Evolutionary conservation across 2,113 vertebrate genomes (phyloP), one percentile per base, ranked within the genome.

Genomic region (Alligator sinensis): DNA sequence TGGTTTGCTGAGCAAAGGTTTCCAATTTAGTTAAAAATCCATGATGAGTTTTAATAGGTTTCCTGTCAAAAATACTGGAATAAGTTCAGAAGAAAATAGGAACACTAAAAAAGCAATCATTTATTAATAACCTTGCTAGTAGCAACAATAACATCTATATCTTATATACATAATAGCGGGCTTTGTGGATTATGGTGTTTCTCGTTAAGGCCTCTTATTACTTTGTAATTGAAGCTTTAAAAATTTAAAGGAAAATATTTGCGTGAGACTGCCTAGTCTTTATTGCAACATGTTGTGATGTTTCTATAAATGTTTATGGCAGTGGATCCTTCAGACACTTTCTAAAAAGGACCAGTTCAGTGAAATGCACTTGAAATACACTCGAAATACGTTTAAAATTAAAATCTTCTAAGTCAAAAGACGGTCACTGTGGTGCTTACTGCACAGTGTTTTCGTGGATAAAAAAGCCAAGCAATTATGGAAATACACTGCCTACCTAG

Each of bases 381-480:
- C 55, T 85, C 85, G 84, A 91, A 62, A 91, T 80, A 34, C 4
- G 0, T 92, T 78, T 91, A 60, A 82, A 89, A 74, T 82, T 70
- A 86, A 60, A 91, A 58, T 72, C 21, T 80, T 25, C 62, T 62
- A 81, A 90, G 47, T 93, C 54, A 92, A 91, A 92, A 94, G 47
- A 63, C 94, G 68, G 84, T 92, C 87, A 90, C 30, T 74, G 85
- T 9, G 88, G 4, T 91, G 18, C 68, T 91, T 83, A 63, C 24
- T 82, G 68, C 81, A 63, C 28, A 61, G 4, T 24, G 84, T 47
- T 88, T 91, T 59, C 85, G n/a, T 82, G 88, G 61, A 88, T 80
- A 77, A 94, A 93, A 93, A 96, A 82, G 70, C 68, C 24, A 82
- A 72, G 55, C 25, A 92, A 82, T 96, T 89, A 91, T 75, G 62